Conservation (phyloP, 2,888 invertebrate species). For the Caenorhabditis parvicauda region DNA sequence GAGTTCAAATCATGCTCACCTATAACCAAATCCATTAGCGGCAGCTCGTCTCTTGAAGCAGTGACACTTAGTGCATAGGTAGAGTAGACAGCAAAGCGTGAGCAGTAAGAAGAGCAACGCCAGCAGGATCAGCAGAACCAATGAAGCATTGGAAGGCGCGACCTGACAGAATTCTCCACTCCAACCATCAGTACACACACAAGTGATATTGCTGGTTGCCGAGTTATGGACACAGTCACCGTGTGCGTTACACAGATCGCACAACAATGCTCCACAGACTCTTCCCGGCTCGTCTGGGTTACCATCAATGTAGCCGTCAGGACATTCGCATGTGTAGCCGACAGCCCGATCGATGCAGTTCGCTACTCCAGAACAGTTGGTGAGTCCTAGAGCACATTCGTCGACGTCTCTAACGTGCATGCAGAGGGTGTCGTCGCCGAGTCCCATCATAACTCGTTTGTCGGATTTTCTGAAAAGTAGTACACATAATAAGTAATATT, state of each 20-base stretch:
- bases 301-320: constrained; percentile 57
- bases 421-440: constrained; percentile 50
- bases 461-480: constrained; percentile 40
- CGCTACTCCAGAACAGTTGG: constrained; percentile 61
- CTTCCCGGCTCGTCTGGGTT: constrained; percentile 58
- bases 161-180: constrained; percentile 56
- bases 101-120: constrained; percentile 60
- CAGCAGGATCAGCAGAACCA: constrained; percentile 56
- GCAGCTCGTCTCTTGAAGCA: constrained; percentile 49
- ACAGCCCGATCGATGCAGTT: constrained; percentile 56
- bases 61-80: constrained; percentile 59
- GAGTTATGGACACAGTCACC: constrained; percentile 59
- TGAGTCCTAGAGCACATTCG: constrained; percentile 61
- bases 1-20: constrained; percentile 3
- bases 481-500: background rate
- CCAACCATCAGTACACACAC: constrained; percentile 59
- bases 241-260: constrained; percentile 56
- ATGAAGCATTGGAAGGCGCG: constrained; percentile 52
- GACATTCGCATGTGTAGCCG: constrained; percentile 61
- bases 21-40: constrained; percentile 28
- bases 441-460: constrained; percentile 45
- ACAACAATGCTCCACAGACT: constrained; percentile 57
- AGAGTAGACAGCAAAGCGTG: constrained; percentile 58
- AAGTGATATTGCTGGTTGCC: constrained; percentile 58
- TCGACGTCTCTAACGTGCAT: constrained; percentile 57